Evolutionary conservation across 2,113 vertebrate genomes (phyloP).

Genomic region (Chrysemys picta): DNA sequence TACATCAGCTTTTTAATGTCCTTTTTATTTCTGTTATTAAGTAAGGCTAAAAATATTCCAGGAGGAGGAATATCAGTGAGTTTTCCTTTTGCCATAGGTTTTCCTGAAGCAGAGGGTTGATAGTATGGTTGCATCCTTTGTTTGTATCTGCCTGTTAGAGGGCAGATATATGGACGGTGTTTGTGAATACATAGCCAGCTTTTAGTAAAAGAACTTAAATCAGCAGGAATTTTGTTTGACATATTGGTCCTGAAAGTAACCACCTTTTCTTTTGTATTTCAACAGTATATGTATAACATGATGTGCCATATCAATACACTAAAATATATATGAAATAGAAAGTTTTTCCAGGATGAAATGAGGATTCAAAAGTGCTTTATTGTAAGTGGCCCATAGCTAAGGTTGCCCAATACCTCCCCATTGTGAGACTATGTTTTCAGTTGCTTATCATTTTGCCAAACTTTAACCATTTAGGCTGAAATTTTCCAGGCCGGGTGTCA

Average conservation of each 20-base stretch:
- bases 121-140: background rate
- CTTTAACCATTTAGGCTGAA: background rate
- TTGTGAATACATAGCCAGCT: background rate
- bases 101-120: background rate
- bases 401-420: background rate
- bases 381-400: background rate
- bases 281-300: background rate
- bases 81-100: background rate
- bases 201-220: background rate
- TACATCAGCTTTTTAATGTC: background rate
- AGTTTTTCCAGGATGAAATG: background rate
- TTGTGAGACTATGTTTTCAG: background rate
- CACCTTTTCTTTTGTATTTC: background rate
- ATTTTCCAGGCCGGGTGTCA: background rate
- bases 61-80: background rate
- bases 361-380: background rate
- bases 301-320: fast-evolving
- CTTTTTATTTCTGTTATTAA: background rate
- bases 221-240: background rate
- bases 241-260: background rate
- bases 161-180: background rate
- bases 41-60: background rate
- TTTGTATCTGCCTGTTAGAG: background rate
- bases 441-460: background rate
- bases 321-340: background rate